Conservation (phyloP, 92 coral and sea anemone genomes). For the Hydrozoanthus gracilis region DNA sequence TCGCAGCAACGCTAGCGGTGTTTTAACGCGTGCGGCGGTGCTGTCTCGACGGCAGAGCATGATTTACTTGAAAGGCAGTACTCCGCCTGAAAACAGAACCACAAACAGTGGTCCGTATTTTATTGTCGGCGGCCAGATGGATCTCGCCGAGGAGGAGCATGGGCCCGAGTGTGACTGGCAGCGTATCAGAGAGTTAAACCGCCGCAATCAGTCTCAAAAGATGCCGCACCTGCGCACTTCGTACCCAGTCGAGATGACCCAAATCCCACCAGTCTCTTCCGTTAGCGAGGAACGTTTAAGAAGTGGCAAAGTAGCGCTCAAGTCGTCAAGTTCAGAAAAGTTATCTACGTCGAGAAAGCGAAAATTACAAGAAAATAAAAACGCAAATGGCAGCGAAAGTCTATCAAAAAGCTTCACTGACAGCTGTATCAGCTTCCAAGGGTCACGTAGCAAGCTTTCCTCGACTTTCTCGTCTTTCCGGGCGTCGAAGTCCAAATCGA, state of each 20-base stretch:
- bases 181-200: constrained; percentile 86
- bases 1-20: constrained; percentile 55
- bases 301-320: constrained; percentile 48
- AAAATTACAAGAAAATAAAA: constrained; percentile 56
- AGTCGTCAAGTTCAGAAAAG: constrained; percentile 51
- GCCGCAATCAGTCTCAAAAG: constrained; percentile 82
- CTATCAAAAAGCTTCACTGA: constrained; percentile 57
- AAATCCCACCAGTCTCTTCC: constrained; percentile 67
- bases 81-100: constrained; percentile 84
- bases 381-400: constrained; percentile 19
- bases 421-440: constrained; percentile 50
- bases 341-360: constrained; percentile 64
- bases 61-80: constrained; percentile 73
- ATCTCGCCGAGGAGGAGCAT: constrained; percentile 76
- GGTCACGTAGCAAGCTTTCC: constrained; percentile 70
- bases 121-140: constrained; percentile 73
- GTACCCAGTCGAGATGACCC: constrained; percentile 92
- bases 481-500: constrained; percentile 66
- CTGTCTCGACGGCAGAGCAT: constrained; percentile 85
- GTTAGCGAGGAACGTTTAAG: constrained; percentile 68
- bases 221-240: constrained; percentile 96
- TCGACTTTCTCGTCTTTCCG: constrained; percentile 76
- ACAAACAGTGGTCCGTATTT: constrained; percentile 85
- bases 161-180: constrained; percentile 81
- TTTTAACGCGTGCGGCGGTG: constrained; percentile 60